A percentile compares a stretch with the other conserved stretches of the same genome.
Evolutionary conservation across 2,797 vertebrate species (phyloP).

Genomic region (Dromococcyx pavoninus): DNA sequence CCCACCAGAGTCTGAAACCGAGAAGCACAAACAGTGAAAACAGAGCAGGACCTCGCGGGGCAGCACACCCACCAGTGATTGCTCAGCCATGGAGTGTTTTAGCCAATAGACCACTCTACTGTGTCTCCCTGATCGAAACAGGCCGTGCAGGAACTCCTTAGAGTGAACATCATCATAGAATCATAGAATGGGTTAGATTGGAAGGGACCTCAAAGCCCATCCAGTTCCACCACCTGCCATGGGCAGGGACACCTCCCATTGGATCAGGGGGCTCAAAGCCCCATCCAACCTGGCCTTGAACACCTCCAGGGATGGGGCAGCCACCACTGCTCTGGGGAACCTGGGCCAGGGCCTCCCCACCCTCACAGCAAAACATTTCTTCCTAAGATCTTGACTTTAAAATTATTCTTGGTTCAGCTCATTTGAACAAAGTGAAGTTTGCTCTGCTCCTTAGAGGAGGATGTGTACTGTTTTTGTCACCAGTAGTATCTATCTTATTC

Average conservation of each 20-base stretch:
- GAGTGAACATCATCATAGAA: not conserved
- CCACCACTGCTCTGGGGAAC: too few relatives aligned
- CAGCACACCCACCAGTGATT: not conserved
- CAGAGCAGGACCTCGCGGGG: fast-evolving
- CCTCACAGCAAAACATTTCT: too few relatives aligned
- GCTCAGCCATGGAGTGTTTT: fast-evolving
- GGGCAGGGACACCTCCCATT: too few relatives aligned
- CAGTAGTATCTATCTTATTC: not conserved
- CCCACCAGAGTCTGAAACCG: not conserved
- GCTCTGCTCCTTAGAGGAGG: not conserved
- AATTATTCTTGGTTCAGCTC: not conserved
- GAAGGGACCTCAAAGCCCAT: too few relatives aligned
- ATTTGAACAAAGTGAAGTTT: not conserved
- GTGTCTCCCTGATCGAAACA: not conserved
- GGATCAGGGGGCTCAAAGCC: too few relatives aligned
- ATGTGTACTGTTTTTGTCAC: not conserved
- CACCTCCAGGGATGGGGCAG: too few relatives aligned
- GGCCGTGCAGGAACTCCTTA: not conserved
- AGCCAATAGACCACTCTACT: not conserved
- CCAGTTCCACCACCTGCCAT: too few relatives aligned
- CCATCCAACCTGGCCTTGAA: too few relatives aligned
- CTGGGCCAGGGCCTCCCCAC: too few relatives aligned
- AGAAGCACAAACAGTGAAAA: not conserved
- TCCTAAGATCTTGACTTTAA: not conserved
- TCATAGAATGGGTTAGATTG: too few relatives aligned